A percentile compares a stretch with the other conserved stretches of the same genome.
Conservation (phyloP, 2,888 invertebrate genomes). For the Caenorhabditis sp. region DNA sequence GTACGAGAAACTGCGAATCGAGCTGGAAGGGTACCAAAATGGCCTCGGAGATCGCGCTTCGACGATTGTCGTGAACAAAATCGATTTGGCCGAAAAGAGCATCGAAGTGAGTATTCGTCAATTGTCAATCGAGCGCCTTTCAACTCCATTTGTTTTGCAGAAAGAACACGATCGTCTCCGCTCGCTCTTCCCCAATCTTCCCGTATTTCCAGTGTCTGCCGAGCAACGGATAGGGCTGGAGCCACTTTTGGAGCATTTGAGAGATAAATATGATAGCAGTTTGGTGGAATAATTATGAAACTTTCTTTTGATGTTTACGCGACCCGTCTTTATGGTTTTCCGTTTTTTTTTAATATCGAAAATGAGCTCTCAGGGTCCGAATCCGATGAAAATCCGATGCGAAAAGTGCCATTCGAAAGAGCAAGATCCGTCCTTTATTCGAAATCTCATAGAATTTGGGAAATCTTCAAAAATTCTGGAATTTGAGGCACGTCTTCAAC, state of each 20-base stretch:
- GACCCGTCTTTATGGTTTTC: no score
- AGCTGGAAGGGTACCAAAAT: constrained; percentile 66
- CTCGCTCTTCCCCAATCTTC: constrained; percentile 50
- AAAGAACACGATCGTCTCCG: constrained; percentile 13
- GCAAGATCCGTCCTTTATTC: no score
- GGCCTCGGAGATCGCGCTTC: constrained; percentile 63
- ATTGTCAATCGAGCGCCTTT: neutral
- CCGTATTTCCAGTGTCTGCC: constrained; percentile 69
- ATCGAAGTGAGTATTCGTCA: no score
- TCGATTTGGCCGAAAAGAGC: constrained; percentile 62
- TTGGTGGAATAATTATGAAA: constrained; percentile 5
- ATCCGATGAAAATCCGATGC: no score
- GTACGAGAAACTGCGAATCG: constrained; percentile 82
- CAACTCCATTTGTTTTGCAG: constrained; percentile 26
- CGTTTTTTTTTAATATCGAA: no score
- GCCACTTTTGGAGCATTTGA: constrained; percentile 62
- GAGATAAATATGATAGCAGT: constrained; percentile 73
- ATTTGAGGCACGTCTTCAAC: no score
- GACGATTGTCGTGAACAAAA: constrained; percentile 74
- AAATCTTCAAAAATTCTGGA: no score
- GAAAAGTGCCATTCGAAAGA: no score
- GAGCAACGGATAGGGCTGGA: constrained; percentile 64
- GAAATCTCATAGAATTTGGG: no score
- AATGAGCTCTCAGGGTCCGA: no score
- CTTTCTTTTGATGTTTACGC: neutral